These are phyloP conservation scores for Lutjanus campechanus DNA, from an alignment of 2,797 vertebrate species.

Conservation along the genomic window DNA sequence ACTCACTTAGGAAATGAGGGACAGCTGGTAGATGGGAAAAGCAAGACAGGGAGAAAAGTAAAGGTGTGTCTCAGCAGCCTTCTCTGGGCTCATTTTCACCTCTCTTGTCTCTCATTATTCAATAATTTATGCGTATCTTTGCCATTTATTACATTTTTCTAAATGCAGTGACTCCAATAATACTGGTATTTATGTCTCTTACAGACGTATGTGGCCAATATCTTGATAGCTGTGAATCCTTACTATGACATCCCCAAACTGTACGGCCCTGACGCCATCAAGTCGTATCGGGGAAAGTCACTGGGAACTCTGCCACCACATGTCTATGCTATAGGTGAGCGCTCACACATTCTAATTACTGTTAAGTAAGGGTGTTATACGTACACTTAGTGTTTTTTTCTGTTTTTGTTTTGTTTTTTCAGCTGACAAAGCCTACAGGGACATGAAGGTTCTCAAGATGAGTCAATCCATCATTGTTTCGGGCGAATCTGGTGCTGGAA, in stretches of 20 bases:
- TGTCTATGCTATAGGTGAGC: slow-evolving; percentile 95
- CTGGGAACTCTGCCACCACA: slow-evolving; percentile 96
- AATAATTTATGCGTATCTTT: slow-evolving; percentile 31
- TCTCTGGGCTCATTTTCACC: slow-evolving; percentile 28
- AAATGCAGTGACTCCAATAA: slow-evolving; percentile 19
- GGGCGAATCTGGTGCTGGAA: slow-evolving; percentile 98
- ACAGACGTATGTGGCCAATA: slow-evolving; percentile 98
- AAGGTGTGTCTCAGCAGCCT: slow-evolving; percentile 37
- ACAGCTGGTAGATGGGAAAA: slow-evolving; percentile 61
- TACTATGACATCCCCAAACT: slow-evolving; percentile 97
- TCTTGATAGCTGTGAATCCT: slow-evolving; percentile 98
- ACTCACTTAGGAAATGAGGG: slow-evolving; percentile 71
- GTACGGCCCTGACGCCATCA: slow-evolving; percentile 92
- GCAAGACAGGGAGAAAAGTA: slow-evolving; percentile 33
- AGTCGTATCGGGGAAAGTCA: slow-evolving; percentile 93
- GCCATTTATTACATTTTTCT: slow-evolving; percentile 7
- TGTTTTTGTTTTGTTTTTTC: slow-evolving; percentile 42
- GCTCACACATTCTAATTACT: background rate
- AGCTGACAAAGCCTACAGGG: slow-evolving; percentile 98
- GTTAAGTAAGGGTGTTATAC: background rate
- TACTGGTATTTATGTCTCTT: slow-evolving; percentile 29
- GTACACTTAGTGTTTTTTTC: background rate
- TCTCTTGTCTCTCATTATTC: slow-evolving; percentile 29
- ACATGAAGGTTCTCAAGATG: slow-evolving; percentile 98
- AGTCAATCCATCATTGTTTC: slow-evolving; percentile 99